phyloP scores from a whole-genome alignment of 2,888 invertebrate genomes.

The Ctena decussata region DNA sequence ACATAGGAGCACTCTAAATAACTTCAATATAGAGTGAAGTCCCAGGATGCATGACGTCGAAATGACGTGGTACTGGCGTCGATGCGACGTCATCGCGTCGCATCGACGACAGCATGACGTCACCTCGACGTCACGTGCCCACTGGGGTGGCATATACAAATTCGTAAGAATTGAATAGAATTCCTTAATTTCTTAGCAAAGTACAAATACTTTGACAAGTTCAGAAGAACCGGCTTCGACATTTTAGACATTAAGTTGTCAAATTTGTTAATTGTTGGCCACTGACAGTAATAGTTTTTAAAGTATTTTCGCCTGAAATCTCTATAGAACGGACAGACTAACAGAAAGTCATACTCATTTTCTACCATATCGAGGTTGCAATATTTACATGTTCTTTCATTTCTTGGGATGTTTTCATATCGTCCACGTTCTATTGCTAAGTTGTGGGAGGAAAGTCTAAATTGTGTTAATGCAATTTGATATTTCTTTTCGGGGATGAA shows the following conservation, averaged over 20 bases:
- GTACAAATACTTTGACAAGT: not conserved
- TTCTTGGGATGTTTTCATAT: constrained; percentile 10
- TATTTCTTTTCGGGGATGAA: not conserved
- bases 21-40: no score
- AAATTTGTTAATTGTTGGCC: constrained; percentile 20
- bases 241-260: not conserved
- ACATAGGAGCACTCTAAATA: no score
- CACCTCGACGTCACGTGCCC: no score
- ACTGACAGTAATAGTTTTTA: not conserved
- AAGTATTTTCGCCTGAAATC: constrained; percentile 18
- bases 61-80: no score
- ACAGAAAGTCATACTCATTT: constrained; percentile 23
- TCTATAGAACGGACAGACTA: constrained; percentile 18
- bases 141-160: no score
- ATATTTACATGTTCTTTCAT: constrained; percentile 10
- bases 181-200: not conserved
- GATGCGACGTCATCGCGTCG: no score
- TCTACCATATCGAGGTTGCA: constrained; percentile 19
- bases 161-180: no score
- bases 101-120: no score
- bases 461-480: constrained; percentile 6
- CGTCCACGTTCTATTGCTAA: constrained; percentile 19
- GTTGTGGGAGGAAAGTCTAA: constrained; percentile 27
- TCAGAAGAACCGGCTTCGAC: not conserved
- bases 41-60: no score